Percentiles rank a stretch among this genome's conserved stretches.
phyloP scores from a whole-genome alignment of 2,888 invertebrate genomes.

The Cynaeus angustus region DNA sequence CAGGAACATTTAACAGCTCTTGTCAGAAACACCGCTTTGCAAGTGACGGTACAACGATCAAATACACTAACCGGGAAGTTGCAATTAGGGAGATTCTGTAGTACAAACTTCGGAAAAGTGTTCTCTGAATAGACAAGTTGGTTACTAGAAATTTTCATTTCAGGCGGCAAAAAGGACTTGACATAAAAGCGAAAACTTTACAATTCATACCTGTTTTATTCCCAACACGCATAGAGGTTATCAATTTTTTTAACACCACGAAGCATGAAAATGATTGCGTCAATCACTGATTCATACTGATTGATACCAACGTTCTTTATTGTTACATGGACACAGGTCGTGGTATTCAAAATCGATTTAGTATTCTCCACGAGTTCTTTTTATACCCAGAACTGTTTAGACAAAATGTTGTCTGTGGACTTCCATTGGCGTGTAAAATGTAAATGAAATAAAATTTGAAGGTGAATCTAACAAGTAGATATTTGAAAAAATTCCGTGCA shows the following conservation, averaged over 20 bases:
- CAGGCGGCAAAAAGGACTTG: no score
- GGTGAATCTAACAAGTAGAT: neutral
- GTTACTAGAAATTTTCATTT: no score
- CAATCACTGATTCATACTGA: constrained; percentile 8
- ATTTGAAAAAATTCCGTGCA: neutral
- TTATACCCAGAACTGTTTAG: constrained; percentile 27
- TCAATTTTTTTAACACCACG: no score
- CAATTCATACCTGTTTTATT: no score
- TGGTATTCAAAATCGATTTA: constrained; percentile 13
- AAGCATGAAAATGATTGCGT: constrained; percentile 3
- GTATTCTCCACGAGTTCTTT: constrained; percentile 23
- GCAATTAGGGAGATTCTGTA: neutral
- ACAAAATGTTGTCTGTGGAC: constrained; percentile 21
- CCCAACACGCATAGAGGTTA: no score
- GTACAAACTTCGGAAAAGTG: no score
- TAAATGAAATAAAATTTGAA: constrained; percentile 1
- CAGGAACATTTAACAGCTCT: constrained; percentile 4
- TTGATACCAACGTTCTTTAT: neutral
- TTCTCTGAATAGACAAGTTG: no score
- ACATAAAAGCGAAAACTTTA: no score
- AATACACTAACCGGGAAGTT: constrained; percentile 5
- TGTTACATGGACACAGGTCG: neutral
- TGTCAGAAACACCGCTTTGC: constrained; percentile 5
- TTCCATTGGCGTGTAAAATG: neutral
- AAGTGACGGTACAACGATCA: neutral